These are phyloP conservation scores for Fopius arisanus DNA, from an alignment of 1,140 invertebrate genomes.

Conservation along the genomic window DNA sequence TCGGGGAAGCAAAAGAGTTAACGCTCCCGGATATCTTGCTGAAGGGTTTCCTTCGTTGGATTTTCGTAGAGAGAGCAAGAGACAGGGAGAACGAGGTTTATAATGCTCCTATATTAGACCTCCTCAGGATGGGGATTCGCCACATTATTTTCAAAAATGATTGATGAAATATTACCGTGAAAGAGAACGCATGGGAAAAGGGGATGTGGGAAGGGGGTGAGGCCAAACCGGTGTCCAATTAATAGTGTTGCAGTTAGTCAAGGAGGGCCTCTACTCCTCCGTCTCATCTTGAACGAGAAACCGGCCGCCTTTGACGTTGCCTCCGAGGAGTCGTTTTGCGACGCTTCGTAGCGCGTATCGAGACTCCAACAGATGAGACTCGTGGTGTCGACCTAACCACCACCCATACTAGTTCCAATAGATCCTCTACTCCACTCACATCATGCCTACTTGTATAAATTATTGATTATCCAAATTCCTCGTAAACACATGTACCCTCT, in stretches of 20 bases:
- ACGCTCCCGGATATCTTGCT: conserved; percentile 29
- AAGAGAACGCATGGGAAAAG: conserved; percentile 34
- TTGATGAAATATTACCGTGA: conserved; percentile 48
- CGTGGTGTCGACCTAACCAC: conserved; percentile 16
- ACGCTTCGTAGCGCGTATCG: conserved; percentile 54
- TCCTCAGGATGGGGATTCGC: conserved; percentile 28
- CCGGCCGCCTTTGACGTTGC: conserved; percentile 40
- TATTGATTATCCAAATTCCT: neutral
- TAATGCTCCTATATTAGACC: neutral
- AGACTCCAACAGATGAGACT: conserved; percentile 32
- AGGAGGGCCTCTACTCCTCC: conserved; percentile 7
- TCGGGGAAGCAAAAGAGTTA: conserved; percentile 19
- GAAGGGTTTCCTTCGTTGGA: conserved; percentile 20
- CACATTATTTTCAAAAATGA: conserved; percentile 47
- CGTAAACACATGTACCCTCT: neutral
- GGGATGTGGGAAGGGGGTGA: conserved; percentile 20
- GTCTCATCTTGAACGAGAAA: neutral
- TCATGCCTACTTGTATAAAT: neutral
- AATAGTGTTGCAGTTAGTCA: conserved; percentile 46
- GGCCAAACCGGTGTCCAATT: conserved; percentile 44
- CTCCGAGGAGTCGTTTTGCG: conserved; percentile 44
- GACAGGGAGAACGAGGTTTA: neutral
- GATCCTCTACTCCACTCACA: no score
- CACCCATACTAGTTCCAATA: neutral
- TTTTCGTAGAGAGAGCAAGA: neutral